phyloP scores from a whole-genome alignment of 2,888 invertebrate genomes.

The Pollenia griseotomentosa region DNA sequence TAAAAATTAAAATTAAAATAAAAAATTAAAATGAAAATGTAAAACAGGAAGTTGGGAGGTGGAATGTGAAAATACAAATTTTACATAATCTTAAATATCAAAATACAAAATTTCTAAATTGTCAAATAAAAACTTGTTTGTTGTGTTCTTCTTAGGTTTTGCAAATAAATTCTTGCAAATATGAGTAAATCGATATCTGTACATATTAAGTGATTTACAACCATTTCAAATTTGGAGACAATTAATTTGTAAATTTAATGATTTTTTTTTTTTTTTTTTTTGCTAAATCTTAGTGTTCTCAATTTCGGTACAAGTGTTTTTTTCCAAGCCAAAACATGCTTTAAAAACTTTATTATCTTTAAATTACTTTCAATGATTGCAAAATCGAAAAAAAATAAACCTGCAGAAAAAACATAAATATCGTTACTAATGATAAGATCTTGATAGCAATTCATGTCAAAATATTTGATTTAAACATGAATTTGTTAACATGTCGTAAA shows the following conservation, averaged over 20 bases:
- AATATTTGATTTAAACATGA: constrained; percentile 74
- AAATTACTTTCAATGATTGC: constrained; percentile 66
- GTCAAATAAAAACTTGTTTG: too few relatives aligned
- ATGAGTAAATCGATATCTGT: neutral
- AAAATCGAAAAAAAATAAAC: constrained; percentile 44
- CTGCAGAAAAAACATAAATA: constrained; percentile 66
- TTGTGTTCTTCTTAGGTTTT: too few relatives aligned
- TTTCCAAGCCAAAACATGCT: constrained; percentile 10
- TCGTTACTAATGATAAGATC: constrained; percentile 72
- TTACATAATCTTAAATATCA: too few relatives aligned
- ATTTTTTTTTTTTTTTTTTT: neutral
- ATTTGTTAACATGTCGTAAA: constrained; percentile 73
- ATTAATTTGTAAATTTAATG: constrained; percentile 62
- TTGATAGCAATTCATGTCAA: constrained; percentile 73
- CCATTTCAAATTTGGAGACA: constrained; percentile 38
- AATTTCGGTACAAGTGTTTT: constrained; percentile 30
- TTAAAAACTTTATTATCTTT: constrained; percentile 63
- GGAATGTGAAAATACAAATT: neutral
- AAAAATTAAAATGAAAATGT: neutral
- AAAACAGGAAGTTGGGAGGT: neutral
- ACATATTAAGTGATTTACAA: constrained; percentile 35
- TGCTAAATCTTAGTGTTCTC: constrained; percentile 1
- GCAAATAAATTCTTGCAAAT: neutral
- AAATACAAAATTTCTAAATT: too few relatives aligned
- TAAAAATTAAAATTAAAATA: constrained; percentile 8